These are phyloP conservation scores for Elymnias hypermnestra DNA, from an alignment of 1,140 invertebrate species.

Conservation along the genomic window DNA sequence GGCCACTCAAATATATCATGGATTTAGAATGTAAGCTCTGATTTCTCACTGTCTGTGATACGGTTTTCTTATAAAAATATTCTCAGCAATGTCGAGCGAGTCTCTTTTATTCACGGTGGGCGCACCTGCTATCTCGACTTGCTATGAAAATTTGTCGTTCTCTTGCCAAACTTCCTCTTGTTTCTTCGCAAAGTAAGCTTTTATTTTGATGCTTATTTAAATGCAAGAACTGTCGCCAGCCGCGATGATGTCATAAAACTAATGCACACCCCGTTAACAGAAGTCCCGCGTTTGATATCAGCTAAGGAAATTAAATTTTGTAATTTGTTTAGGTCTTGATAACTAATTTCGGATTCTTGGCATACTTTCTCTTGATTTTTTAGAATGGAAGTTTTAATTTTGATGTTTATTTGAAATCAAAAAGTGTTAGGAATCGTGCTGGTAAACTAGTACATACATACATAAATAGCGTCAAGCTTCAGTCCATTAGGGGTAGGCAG, in stretches of 20 bases:
- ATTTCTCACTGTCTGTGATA: constrained; percentile 25
- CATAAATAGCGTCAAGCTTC: too few species aligned
- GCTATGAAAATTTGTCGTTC: constrained; percentile 56
- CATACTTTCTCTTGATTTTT: too few species aligned
- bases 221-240: constrained; percentile 11
- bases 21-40: constrained; percentile 6
- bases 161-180: constrained; percentile 54
- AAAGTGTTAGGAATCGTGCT: too few species aligned
- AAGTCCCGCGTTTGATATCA: too few species aligned
- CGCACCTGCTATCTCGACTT: constrained; percentile 43
- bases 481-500: too few species aligned
- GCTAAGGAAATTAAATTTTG: too few species aligned
- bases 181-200: constrained; percentile 35
- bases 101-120: constrained; percentile 48
- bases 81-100: constrained; percentile 30
- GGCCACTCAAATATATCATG: background rate
- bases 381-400: too few species aligned
- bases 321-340: too few species aligned
- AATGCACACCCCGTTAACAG: constrained; percentile 11
- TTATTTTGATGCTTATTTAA: background rate
- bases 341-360: too few species aligned
- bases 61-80: constrained; percentile 51
- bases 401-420: too few species aligned
- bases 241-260: constrained; percentile 29
- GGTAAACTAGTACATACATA: too few species aligned